Evolutionary conservation across 2,888 invertebrate species (phyloP), one percentile per base, ranked within the genome.

Genomic region (Adelphocoris suturalis): DNA sequence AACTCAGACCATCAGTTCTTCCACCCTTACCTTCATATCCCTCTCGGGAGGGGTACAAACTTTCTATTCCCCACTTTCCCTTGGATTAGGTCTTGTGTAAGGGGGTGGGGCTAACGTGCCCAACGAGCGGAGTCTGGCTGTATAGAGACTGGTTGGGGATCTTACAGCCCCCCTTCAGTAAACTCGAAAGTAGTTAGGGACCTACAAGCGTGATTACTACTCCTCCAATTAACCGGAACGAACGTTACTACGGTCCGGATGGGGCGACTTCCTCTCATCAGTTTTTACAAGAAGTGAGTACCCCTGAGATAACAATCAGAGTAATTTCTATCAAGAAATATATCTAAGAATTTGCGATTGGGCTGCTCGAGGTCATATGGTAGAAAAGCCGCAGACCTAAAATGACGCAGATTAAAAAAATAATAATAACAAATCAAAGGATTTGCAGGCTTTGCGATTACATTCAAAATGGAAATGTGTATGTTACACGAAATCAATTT

Each of bases 201-300:
- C 68, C 27, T 68, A 12, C 68, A 11, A 82, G 52, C 52, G 82
- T 82, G 82, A 82, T 82, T 82, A 82, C 82, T 82, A 82, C 82
- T 52, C 52, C 82, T 82, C 52, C 82, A 82, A 82, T 82, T 82
- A 82, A 82, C 52, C 52, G 52, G 52, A 52, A 82, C 82, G 82
- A 82, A 82, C 52, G 82, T 23, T 23, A 23, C 68, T 68, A 12
- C 16, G 27, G 19, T 68, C 68, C 4, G 27, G 23, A 5, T 11
- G 68, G 13, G 23, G 68, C 23, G 61, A 61, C 61, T 23, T 13
- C 68, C 68, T 27, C 23, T 12, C 27, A 23, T 4, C 23, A 68
- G 68, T 68, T 68, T 68, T 27, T 27, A 19, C 68, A 23, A 27
- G 68, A 68, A 68, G 23, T 7, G 12, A 68, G 68, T 19, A 23